phyloP scores from a whole-genome alignment of 37 sponge, comb jelly and placozoan genomes.

The Ephydatia muelleri region DNA sequence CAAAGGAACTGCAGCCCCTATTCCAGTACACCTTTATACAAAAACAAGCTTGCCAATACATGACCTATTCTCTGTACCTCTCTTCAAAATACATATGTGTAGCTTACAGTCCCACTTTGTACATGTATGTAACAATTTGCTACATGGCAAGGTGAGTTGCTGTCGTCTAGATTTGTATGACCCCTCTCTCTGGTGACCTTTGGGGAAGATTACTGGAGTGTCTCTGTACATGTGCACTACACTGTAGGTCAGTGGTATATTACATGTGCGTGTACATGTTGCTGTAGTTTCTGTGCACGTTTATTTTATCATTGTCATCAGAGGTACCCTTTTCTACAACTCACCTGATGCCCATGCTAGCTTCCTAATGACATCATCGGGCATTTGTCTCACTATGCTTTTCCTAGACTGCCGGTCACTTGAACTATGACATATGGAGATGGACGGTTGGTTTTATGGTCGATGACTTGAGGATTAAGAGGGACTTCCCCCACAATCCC shows the following conservation, averaged over 20 bases:
- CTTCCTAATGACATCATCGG: too few species aligned
- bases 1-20: too few species aligned
- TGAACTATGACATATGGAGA: slow-evolving; percentile 67
- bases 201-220: neutral
- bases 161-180: slow-evolving; percentile 16
- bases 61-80: too few species aligned
- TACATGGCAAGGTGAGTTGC: neutral
- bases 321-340: too few species aligned
- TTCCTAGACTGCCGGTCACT: neutral
- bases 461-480: slow-evolving; percentile 62
- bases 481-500: slow-evolving; percentile 49
- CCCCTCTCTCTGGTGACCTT: neutral
- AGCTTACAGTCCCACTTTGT: too few species aligned
- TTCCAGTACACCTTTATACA: too few species aligned
- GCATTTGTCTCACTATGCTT: too few species aligned
- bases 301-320: too few species aligned
- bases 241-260: neutral
- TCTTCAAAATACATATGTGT: too few species aligned
- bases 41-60: too few species aligned
- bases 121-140: too few species aligned
- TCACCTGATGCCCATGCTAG: too few species aligned
- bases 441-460: slow-evolving; percentile 35
- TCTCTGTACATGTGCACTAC: neutral
- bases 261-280: neutral
- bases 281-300: neutral